Conservation (phyloP, 2,113 vertebrate genomes). For the Sterrhoptilus dennistouni region DNA sequence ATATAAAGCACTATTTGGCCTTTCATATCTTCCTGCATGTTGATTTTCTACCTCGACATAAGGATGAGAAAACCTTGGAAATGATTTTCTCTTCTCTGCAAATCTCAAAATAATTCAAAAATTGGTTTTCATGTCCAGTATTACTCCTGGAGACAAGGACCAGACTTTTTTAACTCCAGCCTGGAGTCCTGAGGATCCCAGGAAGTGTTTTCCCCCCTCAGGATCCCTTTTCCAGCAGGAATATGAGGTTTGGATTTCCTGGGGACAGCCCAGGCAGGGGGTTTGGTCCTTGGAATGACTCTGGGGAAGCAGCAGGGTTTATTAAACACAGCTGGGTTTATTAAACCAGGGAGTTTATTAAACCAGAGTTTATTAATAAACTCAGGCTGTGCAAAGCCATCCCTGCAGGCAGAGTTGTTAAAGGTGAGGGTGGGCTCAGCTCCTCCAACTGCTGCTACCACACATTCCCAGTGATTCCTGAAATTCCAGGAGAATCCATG, state of each 20-base stretch:
- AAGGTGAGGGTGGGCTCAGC: not conserved
- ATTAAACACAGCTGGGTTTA: slow-evolving; percentile 18
- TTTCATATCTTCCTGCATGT: rapidly evolving
- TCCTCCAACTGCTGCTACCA: not conserved
- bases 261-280: rapidly evolving
- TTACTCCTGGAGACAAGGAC: rapidly evolving
- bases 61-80: rapidly evolving
- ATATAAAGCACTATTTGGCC: not conserved
- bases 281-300: rapidly evolving
- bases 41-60: not conserved
- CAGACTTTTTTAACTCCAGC: rapidly evolving
- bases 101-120: not conserved
- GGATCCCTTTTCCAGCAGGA: not conserved
- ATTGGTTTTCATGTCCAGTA: rapidly evolving
- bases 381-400: not conserved
- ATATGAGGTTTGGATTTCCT: rapidly evolving
- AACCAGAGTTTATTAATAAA: too few species aligned
- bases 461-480: not conserved
- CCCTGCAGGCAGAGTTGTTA: not conserved
- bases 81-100: not conserved
- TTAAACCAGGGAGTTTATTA: not conserved
- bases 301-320: not conserved
- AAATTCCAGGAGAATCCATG: rapidly evolving
- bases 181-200: too few species aligned
- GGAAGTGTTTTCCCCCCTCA: rapidly evolving